Conservation (phyloP, 1,140 invertebrate species). For the Brachystomella parvula region DNA sequence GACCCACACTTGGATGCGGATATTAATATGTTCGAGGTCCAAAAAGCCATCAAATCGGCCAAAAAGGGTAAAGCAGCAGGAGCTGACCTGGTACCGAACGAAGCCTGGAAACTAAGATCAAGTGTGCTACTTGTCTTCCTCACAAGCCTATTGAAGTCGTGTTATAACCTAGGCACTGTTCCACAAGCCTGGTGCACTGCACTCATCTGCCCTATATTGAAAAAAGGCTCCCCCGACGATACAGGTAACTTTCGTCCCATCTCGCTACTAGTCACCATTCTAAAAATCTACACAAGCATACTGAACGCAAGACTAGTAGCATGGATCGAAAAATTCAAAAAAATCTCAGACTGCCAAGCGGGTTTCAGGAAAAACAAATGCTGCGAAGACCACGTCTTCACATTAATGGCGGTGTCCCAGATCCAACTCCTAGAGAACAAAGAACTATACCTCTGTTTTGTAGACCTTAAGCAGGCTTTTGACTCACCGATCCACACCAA, state of each 20-base stretch:
- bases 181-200: slow-evolving; percentile 9
- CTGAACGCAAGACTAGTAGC: slow-evolving; percentile 30
- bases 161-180: background rate
- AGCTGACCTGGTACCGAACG: slow-evolving; percentile 4
- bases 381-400: no score
- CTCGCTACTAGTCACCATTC: slow-evolving; percentile 30
- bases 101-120: background rate
- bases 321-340: slow-evolving; percentile 24
- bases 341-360: no score
- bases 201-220: slow-evolving; percentile 23
- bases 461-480: slow-evolving; percentile 1
- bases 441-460: background rate
- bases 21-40: background rate
- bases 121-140: background rate
- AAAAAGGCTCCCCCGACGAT: slow-evolving; percentile 31
- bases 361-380: no score
- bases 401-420: no score
- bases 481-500: background rate
- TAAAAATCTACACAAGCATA: slow-evolving; percentile 37
- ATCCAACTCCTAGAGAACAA: background rate
- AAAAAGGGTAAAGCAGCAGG: slow-evolving; percentile 7
- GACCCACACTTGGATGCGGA: background rate
- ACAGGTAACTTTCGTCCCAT: slow-evolving; percentile 37
- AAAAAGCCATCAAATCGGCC: background rate
- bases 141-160: background rate